A percentile compares a stretch with the other conserved stretches of the same genome.
Evolutionary conservation across 64 coral and sea anemone genomes (phyloP).

Genomic region (Exaiptasia diaphana): DNA sequence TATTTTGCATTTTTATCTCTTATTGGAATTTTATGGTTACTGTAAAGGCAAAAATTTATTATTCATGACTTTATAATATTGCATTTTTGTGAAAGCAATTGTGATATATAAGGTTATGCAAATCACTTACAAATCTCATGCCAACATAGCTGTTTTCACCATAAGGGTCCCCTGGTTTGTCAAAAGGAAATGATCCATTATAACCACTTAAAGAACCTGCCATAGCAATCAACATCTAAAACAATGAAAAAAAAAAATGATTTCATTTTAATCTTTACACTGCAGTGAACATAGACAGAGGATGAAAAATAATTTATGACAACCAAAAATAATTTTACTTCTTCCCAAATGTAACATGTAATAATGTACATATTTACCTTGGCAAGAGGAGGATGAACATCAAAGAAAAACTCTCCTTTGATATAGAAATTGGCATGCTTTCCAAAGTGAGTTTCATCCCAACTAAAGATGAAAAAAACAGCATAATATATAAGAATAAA

Average conservation of each 20-base stretch:
- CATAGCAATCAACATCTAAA: constrained; percentile 86
- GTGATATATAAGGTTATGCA: no score
- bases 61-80: no score
- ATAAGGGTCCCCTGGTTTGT: constrained; percentile 89
- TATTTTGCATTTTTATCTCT: no score
- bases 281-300: neutral
- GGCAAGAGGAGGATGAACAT: constrained; percentile 93
- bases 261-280: neutral
- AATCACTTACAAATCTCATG: constrained; percentile 93
- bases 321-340: neutral
- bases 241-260: neutral
- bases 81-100: no score
- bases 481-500: neutral
- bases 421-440: constrained; percentile 99
- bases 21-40: no score
- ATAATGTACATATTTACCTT: constrained; percentile 88
- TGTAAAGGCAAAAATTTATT: no score
- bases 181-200: constrained; percentile 92
- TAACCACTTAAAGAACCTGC: constrained; percentile 92
- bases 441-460: constrained; percentile 99
- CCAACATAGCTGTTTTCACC: constrained; percentile 91
- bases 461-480: constrained; percentile 60
- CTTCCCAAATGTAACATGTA: no score
- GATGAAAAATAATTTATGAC: neutral
- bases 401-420: constrained; percentile 97